Evolutionary conservation across 2,797 vertebrate species (phyloP), one percentile per base, ranked within the genome.

Genomic region (Gadopsis bispinosus): DNA sequence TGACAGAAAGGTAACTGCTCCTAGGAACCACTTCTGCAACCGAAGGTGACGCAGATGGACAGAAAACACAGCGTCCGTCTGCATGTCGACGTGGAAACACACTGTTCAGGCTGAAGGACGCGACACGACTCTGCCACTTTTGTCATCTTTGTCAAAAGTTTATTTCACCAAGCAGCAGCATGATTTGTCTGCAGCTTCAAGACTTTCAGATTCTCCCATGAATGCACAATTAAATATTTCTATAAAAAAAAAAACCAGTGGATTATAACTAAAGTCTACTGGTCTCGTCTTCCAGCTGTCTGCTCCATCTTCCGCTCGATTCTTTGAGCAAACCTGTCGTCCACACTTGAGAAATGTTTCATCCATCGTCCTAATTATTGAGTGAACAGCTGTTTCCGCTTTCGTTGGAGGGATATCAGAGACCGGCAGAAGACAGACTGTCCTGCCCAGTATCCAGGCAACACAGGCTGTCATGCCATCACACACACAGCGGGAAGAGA

Each of bases 391-490:
- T 62, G 56, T 3, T 12, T 16, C 4, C 5, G 43, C 53, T 66
- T 53, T 54, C 47, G 47, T 3, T 62, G 55, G 50, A 10, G 43
- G 48, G 7, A 48, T 19, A 51, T 60, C 19, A 35, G 35, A 2
- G 13, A 17, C n/a, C 12, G 1, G 26, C 20, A 78, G 51, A 19
- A 26, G 61, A 47, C 67, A 39, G 53, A 26, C 11, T 6, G 33
- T 74, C 33, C 19, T 2, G 2, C 22, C 3, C n/a, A 37, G 70
- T 56, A 50, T 56, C 64, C 64, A 58, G 59, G 60, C 37, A 17
- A 33, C 69, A 41, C 58, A 20, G 39, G 45, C 74, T 20, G 59
- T 63, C 62, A 16, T n/a, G 26, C 51, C 50, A 11, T 54, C 39
- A 65, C 66, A 62, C 26, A 45, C 14, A 13, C 17, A 73, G 31